Percentiles rank a stretch among this genome's conserved stretches.
Evolutionary conservation across 2,888 invertebrate species (phyloP).

Genomic region (Tipula unca): DNA sequence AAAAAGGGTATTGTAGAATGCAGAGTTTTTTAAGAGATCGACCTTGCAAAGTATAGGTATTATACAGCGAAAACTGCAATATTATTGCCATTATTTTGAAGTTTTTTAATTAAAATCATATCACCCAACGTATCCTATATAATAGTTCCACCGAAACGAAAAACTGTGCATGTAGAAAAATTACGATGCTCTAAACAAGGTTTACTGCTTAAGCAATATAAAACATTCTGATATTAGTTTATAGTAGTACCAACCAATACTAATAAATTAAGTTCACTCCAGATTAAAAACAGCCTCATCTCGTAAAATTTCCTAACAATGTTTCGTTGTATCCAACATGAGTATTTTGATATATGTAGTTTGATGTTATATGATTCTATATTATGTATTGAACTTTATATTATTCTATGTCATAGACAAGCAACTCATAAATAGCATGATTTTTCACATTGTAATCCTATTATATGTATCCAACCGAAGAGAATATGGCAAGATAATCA

Average conservation of each 20-base stretch:
- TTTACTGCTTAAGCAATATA: no score
- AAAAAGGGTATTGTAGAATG: no score
- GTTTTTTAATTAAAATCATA: no score
- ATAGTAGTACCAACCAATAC: background rate
- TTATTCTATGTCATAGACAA: background rate
- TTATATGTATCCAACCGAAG: background rate
- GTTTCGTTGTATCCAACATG: background rate
- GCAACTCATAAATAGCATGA: background rate
- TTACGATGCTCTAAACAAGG: no score
- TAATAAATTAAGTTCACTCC: background rate
- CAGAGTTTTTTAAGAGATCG: no score
- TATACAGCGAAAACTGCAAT: no score
- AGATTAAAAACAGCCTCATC: background rate
- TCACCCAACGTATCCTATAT: no score
- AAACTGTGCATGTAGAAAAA: no score
- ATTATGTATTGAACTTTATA: background rate
- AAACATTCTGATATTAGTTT: background rate
- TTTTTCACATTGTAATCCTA: background rate
- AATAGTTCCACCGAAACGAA: no score
- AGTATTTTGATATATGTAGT: background rate
- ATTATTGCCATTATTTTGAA: no score
- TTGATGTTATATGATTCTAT: background rate
- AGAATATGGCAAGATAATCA: background rate
- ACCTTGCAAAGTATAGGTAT: no score
- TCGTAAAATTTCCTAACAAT: background rate